Conservation (phyloP, 2,113 vertebrate genomes). For the Rana temporaria region DNA sequence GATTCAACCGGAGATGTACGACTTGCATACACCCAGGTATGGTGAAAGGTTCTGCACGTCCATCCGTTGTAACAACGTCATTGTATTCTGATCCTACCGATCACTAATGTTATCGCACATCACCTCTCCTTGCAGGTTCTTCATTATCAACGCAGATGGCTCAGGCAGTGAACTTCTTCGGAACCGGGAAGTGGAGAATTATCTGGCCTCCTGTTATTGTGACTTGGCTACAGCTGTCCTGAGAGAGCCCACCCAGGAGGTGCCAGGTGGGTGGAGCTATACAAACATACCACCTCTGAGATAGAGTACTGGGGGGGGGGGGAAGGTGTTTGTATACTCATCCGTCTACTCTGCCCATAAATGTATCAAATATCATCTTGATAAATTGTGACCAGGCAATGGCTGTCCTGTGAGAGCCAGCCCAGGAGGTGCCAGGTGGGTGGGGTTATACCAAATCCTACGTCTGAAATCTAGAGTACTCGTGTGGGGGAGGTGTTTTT, state of each 20-base stretch:
- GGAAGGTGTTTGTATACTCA: no score
- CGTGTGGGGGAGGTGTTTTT: no score
- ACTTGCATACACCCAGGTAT: slow-evolving; percentile 83
- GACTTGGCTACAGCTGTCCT: slow-evolving; percentile 77
- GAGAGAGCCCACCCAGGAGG: slow-evolving; percentile 79
- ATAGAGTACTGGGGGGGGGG: no score
- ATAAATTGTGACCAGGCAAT: no score
- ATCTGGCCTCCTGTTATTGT: slow-evolving; percentile 69
- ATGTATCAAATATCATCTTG: no score
- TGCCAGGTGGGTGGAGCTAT: slow-evolving; percentile 65
- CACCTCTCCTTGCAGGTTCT: slow-evolving; percentile 76
- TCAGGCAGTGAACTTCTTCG: slow-evolving; percentile 89
- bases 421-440: no score
- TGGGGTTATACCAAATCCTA: no score
- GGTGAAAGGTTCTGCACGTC: not conserved
- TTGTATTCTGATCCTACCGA: not conserved
- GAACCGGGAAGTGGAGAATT: slow-evolving; percentile 72
- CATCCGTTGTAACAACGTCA: not conserved
- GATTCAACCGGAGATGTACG: slow-evolving; percentile 60
- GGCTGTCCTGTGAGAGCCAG: no score
- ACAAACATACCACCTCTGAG: no score
- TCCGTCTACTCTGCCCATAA: no score
- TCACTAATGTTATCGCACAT: not conserved
- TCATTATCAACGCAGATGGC: slow-evolving; percentile 79
- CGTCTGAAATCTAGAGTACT: no score